These are phyloP conservation scores for Sebastes wilsoni DNA, from an alignment of 2,797 vertebrate genomes.

Conservation along the genomic window DNA sequence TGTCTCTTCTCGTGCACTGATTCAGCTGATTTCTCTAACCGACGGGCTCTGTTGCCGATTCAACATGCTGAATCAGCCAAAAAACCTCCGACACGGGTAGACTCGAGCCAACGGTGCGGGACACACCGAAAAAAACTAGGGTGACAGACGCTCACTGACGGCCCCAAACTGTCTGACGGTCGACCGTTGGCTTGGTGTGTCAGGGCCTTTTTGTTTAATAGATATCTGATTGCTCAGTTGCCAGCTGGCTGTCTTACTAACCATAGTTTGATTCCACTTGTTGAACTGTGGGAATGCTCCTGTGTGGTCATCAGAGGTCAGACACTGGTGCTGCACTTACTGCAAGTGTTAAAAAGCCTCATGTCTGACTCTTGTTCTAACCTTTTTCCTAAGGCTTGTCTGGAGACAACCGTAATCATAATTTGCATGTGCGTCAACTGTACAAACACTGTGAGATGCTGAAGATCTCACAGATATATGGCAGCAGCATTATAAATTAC, in stretches of 20 bases:
- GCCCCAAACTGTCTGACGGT: no score
- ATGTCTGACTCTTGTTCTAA: conserved; percentile 5
- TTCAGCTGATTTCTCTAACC: no score
- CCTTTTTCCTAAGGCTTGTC: conserved; percentile 5
- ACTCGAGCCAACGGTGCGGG: no score
- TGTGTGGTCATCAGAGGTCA: not conserved
- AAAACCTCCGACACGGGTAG: no score
- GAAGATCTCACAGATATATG: not conserved
- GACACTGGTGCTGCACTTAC: conserved; percentile 6
- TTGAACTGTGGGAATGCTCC: not conserved
- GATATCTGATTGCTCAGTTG: not conserved
- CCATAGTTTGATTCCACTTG: not conserved
- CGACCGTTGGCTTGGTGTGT: no score
- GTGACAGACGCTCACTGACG: no score
- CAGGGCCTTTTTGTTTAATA: not conserved
- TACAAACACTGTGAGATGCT: not conserved
- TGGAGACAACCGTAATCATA: not conserved
- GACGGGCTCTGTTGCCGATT: no score
- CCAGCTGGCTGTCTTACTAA: not conserved
- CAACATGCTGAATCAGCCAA: no score
- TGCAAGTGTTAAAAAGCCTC: not conserved
- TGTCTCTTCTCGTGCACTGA: no score
- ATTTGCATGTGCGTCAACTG: conserved; percentile 12
- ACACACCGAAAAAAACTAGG: no score
- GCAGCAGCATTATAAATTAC: not conserved